phyloP scores from a whole-genome alignment of 2,113 vertebrate species.

The Sylvietta virens region DNA sequence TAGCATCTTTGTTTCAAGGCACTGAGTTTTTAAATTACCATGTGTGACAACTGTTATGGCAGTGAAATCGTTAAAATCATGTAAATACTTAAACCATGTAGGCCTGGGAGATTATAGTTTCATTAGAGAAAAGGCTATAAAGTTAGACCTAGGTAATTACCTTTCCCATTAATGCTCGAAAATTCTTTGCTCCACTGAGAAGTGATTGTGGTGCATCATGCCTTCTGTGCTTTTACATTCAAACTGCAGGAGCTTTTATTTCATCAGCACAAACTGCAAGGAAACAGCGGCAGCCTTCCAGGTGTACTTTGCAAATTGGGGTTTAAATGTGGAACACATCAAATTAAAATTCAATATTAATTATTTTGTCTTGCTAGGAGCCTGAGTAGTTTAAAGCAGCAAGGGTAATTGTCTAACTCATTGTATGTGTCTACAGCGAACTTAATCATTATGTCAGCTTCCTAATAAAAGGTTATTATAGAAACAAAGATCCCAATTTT shows the following conservation, averaged over 20 bases:
- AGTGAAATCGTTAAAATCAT: slow-evolving; percentile 80
- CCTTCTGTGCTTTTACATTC: slow-evolving; percentile 80
- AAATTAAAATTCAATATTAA: slow-evolving; percentile 98
- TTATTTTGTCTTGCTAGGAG: slow-evolving; percentile 92
- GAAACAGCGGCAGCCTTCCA: slow-evolving; percentile 86
- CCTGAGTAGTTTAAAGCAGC: slow-evolving; percentile 86
- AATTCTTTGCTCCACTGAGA: slow-evolving; percentile 85
- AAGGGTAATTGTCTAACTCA: slow-evolving; percentile 95
- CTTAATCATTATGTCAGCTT: slow-evolving; percentile 99
- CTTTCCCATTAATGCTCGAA: slow-evolving; percentile 83
- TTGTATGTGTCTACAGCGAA: slow-evolving; percentile 88
- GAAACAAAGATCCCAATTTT: slow-evolving; percentile 99
- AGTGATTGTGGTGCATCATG: slow-evolving; percentile 74
- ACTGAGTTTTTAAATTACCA: slow-evolving; percentile 66
- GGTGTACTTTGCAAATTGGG: slow-evolving; percentile 94
- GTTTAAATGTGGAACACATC: slow-evolving; percentile 93
- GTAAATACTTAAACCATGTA: slow-evolving; percentile 79
- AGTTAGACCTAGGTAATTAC: slow-evolving; percentile 85
- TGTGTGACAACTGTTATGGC: slow-evolving; percentile 71
- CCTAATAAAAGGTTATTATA: slow-evolving; percentile 99
- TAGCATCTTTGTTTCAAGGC: slow-evolving; percentile 69
- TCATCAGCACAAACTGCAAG: slow-evolving; percentile 88
- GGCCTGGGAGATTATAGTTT: slow-evolving; percentile 84
- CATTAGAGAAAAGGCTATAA: slow-evolving; percentile 85
- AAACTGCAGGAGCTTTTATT: slow-evolving; percentile 86